phyloP scores from a whole-genome alignment of 2,797 vertebrate species.

The Alca torda region DNA sequence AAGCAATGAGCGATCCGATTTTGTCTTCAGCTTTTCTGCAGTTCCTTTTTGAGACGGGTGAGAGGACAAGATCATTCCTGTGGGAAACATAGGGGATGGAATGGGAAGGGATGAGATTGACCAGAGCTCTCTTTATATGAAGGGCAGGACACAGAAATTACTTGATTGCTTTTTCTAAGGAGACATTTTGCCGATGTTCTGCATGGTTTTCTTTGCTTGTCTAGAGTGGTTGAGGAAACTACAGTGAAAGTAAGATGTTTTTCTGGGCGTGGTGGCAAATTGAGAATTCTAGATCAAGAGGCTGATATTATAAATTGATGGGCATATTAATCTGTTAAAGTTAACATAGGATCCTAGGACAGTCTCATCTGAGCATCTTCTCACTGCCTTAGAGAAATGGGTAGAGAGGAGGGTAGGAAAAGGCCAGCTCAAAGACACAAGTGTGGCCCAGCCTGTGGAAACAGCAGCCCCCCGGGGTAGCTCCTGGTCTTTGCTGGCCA shows the following conservation, averaged over 20 bases:
- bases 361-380: background rate
- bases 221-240: background rate
- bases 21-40: background rate
- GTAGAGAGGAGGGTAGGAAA: background rate
- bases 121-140: background rate
- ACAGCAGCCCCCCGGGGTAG: background rate
- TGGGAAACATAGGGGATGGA: background rate
- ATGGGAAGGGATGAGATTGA: background rate
- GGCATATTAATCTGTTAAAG: background rate
- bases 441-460: background rate
- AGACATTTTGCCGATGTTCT: background rate
- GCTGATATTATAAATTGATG: background rate
- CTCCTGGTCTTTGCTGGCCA: background rate
- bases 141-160: background rate
- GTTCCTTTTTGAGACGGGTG: background rate
- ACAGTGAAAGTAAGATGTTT: background rate
- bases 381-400: background rate
- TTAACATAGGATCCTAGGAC: background rate
- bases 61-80: background rate
- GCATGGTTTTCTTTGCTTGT: background rate
- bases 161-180: background rate
- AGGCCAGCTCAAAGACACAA: no score
- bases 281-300: background rate
- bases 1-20: background rate
- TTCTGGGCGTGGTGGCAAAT: background rate